Base-by-base conservation (phyloP, 2,888 invertebrate genomes). In the Achlya flavicornis region DNA sequence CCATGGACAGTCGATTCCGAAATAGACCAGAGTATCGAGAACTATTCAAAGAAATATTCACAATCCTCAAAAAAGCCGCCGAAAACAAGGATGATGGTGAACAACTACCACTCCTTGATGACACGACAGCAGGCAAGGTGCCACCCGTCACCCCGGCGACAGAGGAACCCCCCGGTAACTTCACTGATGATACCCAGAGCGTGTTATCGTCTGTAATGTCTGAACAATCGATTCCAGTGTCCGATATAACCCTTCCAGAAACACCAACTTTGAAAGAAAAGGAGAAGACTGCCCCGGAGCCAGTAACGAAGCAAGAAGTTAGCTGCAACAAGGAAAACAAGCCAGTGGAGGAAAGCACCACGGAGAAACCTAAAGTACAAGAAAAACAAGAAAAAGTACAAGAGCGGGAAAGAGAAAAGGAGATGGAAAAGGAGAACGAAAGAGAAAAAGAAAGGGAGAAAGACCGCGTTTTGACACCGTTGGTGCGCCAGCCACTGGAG, bases 61-160 rank as follows among this genome's bases (percentile, higher is more conserved):
- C 96, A 32, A 97, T 97, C 10, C 90, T 98, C 16, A 97, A 97
- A 84, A 96, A 97, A 75, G 97, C 97, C 0, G 97, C 97, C 0
- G 97, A 96, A 75, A 97, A 96, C 68, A 97, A 97, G 83, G 97
- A 97, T 67, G 97, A 97, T 70, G 96, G 96, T 33, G 97, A 97
- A 74, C 96, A 96, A 74, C 89, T 96, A 43, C 97, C 97, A 0
- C 85, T 96, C 3, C 87, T 97, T 60, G 97, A 97, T 77, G 96
- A 96, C 78, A 91, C 94, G 32, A 90, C 94, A 16, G 86, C 88
- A 4, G 87, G 94, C 26, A 95, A 95, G 80, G 96, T 95, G 61
- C 96, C 96, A 53, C 96, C 96, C 10, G 96, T 95, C 19, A 96
- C 96, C 5, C 96, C 96, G 61, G 95, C 95, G 57, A 95, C 94